Conservation (phyloP, 2,888 invertebrate species). For the Conomelus anceps region DNA sequence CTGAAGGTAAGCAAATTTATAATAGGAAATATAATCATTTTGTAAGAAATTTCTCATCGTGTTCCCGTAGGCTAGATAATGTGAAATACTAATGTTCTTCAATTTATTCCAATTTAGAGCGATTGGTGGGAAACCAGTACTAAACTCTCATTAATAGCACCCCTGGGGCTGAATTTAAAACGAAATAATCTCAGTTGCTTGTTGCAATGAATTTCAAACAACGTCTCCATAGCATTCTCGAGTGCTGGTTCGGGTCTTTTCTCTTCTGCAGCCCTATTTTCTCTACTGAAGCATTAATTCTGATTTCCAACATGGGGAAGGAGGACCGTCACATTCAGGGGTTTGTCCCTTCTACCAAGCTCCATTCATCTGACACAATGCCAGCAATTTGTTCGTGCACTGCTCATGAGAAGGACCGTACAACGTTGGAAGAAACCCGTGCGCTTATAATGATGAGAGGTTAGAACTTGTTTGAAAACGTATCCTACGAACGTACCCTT, state of each 20-base stretch:
- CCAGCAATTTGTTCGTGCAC: neutral
- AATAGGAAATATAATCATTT: too few species aligned
- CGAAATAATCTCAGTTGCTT: neutral
- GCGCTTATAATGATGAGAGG: neutral
- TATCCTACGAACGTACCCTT: too few species aligned
- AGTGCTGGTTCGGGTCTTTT: neutral
- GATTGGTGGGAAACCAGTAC: neutral
- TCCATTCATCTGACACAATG: neutral
- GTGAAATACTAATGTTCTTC: neutral
- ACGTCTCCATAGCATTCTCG: neutral
- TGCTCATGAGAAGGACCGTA: neutral
- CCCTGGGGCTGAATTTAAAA: neutral
- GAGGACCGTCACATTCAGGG: neutral
- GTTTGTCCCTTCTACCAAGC: neutral
- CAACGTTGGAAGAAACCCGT: neutral
- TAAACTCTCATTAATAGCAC: neutral
- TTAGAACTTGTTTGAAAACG: neutral
- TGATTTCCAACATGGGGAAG: neutral
- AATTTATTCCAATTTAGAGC: neutral
- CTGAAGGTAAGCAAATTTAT: too few species aligned
- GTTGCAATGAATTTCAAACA: neutral
- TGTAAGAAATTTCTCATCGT: neutral
- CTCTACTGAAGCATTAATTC: neutral
- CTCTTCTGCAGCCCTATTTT: neutral
- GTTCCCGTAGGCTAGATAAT: neutral